Conservation (phyloP, 1,140 invertebrate species). For the Diorhabda elongata region DNA sequence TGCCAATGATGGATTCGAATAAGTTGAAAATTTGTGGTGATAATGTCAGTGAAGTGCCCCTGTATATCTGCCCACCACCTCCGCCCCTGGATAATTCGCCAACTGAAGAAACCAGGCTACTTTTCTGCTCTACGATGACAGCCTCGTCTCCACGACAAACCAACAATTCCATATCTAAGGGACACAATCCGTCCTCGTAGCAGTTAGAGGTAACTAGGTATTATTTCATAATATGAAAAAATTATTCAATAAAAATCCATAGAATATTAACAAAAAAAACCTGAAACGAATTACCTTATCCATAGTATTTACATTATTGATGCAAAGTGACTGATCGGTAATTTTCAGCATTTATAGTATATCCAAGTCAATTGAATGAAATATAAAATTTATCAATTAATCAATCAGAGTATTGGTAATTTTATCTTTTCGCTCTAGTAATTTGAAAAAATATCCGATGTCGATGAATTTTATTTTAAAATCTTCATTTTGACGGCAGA, state of each 20-base stretch:
- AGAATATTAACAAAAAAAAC: too few relatives aligned
- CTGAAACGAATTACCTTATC: too few relatives aligned
- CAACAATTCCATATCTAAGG: constrained; percentile 35
- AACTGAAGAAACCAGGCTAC: constrained; percentile 53
- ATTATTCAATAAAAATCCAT: background rate
- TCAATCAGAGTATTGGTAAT: too few relatives aligned
- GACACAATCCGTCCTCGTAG: constrained; percentile 42
- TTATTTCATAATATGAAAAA: background rate
- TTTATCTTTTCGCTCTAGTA: too few relatives aligned
- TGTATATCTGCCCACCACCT: constrained; percentile 52
- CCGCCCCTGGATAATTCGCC: constrained; percentile 53
- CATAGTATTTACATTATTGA: too few relatives aligned
- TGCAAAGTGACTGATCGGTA: too few relatives aligned
- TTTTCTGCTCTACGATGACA: constrained; percentile 39
- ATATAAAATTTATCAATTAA: too few relatives aligned
- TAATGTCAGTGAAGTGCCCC: constrained; percentile 40
- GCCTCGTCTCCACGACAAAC: constrained; percentile 30
- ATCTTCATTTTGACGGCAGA: too few relatives aligned
- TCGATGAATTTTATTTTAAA: too few relatives aligned
- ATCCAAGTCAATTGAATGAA: too few relatives aligned
- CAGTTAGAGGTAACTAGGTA: constrained; percentile 44
- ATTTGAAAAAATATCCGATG: too few relatives aligned
- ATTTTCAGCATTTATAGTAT: too few relatives aligned
- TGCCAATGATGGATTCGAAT: constrained; percentile 43
- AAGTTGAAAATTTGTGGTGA: constrained; percentile 36